phyloP scores from a whole-genome alignment of 2,888 invertebrate species.

The Pilophorus perplexus region DNA sequence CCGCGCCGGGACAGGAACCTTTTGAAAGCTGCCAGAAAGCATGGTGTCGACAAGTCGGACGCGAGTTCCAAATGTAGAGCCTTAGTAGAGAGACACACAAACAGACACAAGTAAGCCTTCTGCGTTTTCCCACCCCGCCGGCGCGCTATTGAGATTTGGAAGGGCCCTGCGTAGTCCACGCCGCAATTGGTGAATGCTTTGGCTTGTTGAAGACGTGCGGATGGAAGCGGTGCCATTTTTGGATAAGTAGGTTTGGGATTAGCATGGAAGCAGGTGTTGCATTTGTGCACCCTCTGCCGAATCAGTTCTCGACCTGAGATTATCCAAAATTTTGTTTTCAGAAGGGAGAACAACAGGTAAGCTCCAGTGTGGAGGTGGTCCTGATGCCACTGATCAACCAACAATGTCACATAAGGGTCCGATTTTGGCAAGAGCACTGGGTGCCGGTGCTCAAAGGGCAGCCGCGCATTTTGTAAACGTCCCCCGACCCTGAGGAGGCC shows the following conservation, averaged over 20 bases:
- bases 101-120: constrained; percentile 37
- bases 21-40: constrained; percentile 48
- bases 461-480: too few relatives aligned
- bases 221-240: constrained; percentile 38
- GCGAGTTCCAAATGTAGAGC: neutral
- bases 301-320: constrained; percentile 2
- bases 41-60: constrained; percentile 23
- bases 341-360: neutral
- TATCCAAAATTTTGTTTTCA: constrained; percentile 4
- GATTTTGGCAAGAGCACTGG: constrained; percentile 5
- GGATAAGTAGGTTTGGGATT: constrained; percentile 17
- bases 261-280: neutral
- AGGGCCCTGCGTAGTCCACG: constrained; percentile 48
- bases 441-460: constrained; percentile 37
- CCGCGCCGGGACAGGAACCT: constrained; percentile 49
- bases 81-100: neutral
- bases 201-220: constrained; percentile 2
- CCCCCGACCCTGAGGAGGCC: neutral
- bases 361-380: constrained; percentile 12
- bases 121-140: neutral
- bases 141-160: constrained; percentile 22
- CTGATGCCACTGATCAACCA: constrained; percentile 13
- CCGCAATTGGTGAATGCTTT: constrained; percentile 32
- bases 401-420: neutral
- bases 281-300: constrained; percentile 7